Percentiles rank a stretch among this genome's conserved stretches.
Evolutionary conservation across 2,113 vertebrate species (phyloP).

Genomic region (Clupea harengus): DNA sequence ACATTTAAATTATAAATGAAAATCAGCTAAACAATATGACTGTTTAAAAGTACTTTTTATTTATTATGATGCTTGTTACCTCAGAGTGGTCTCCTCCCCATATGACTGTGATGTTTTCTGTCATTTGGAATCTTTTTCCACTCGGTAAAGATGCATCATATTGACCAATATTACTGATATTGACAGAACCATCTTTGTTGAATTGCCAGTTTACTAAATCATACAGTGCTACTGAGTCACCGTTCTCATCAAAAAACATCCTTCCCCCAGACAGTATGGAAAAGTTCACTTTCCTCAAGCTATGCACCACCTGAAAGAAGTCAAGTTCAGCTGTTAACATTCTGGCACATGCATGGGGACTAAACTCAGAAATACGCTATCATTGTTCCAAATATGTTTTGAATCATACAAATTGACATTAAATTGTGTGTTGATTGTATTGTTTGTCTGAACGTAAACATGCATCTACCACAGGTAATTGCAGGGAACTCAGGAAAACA

Average conservation of each 20-base stretch:
- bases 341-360: not conserved
- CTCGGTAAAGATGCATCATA: constrained; percentile 52
- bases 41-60: too few relatives aligned
- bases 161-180: constrained; percentile 52
- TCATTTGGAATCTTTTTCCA: constrained; percentile 19
- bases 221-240: constrained; percentile 53
- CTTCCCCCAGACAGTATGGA: constrained; percentile 39
- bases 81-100: constrained; percentile 28
- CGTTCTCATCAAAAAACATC: constrained; percentile 56
- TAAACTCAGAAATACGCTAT: not conserved
- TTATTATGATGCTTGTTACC: constrained; percentile 43
- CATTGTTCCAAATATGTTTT: too few relatives aligned
- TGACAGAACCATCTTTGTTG: constrained; percentile 40
- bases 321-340: not conserved
- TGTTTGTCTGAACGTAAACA: too few relatives aligned
- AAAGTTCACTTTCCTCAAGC: constrained; percentile 47
- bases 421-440: too few relatives aligned
- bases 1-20: too few relatives aligned
- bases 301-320: constrained; percentile 43
- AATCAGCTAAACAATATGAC: too few relatives aligned
- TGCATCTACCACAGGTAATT: too few relatives aligned
- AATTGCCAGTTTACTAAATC: constrained; percentile 57
- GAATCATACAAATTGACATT: too few relatives aligned
- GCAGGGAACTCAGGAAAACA: too few relatives aligned
- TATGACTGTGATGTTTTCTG: constrained; percentile 1